Evolutionary conservation across 2,888 invertebrate species (phyloP).

Genomic region (Heterodera filipjevi): DNA sequence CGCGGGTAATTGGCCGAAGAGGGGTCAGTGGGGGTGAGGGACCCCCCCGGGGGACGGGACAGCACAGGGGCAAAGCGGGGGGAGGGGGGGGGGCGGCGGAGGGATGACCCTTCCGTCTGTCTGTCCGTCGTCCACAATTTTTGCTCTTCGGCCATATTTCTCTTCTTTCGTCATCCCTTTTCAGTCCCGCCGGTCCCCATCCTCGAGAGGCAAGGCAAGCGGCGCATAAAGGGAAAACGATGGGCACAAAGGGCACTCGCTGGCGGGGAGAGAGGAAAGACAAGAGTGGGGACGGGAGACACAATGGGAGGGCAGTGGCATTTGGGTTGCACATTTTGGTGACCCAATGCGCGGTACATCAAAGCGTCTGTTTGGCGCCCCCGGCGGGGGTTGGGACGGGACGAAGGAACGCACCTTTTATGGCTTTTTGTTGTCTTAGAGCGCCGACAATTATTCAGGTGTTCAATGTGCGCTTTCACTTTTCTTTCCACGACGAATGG

Average conservation of each 20-base stretch:
- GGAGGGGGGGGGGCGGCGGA: background rate
- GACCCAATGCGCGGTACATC: too few relatives aligned
- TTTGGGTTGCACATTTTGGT: too few relatives aligned
- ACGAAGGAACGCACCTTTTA: too few relatives aligned
- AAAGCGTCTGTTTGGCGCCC: too few relatives aligned
- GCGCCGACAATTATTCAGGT: too few relatives aligned
- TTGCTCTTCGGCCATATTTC: background rate
- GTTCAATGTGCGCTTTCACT: too few relatives aligned
- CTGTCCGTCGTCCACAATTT: background rate
- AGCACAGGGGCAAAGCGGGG: background rate
- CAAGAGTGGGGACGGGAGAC: background rate
- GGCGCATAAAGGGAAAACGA: background rate
- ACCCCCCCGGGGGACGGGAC: background rate
- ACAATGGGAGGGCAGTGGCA: too few relatives aligned
- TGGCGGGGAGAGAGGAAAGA: too few relatives aligned
- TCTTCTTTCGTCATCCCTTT: background rate
- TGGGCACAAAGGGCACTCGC: background rate
- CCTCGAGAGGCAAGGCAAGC: background rate
- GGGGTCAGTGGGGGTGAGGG: background rate
- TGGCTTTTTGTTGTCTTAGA: too few relatives aligned
- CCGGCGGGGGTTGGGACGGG: too few relatives aligned
- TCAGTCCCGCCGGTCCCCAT: too few relatives aligned
- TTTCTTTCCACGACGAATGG: too few relatives aligned
- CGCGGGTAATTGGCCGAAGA: constrained; percentile 6
- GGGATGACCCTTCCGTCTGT: background rate